Base-by-base conservation (phyloP, 92 coral and sea anemone species). In the Epizoanthus rinbou region DNA sequence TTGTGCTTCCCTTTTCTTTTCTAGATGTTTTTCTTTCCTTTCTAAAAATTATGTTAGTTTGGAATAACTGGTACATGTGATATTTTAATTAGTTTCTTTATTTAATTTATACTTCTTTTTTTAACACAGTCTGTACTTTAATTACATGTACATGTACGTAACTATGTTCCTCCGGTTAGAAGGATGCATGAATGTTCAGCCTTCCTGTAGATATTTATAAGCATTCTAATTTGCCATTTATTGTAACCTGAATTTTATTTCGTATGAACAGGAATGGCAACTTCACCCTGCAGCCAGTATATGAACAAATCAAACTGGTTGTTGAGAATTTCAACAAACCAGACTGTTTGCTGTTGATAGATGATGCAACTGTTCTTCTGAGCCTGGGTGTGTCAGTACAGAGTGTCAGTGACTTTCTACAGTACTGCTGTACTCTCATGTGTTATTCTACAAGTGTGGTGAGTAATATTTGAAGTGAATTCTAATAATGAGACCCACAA, bases 201-300 rank as follows among this genome's bases (percentile, higher is more conserved):
- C 31, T 2, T 28, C 31, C 31, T 28, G 31, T 2, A 28, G 31
- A 28, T 2, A 28, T 28, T 28, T 28, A 28, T 28, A 28, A 28
- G 31, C 31, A 28, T 28, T 28, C 31, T 28, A 28, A 10, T 59
- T 37, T 22, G 13, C 18, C 8, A 37, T 8, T 18, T 19, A 41
- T 9, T 50, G 8, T 57, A 5, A 4, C 3, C 53, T 21, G 45
- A 28, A 21, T 3, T 54, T 35, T 52, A 76, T 35, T 16, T 21
- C 76, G 70, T 52, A 18, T 33, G 65, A 43, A 39, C 75, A 96
- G 99, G 47, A 79, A 84, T 50, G 58, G 50, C 9, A 75, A 18
- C 28, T 96, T 94, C 57, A 90, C 92, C 22, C 94, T 96, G 35
- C 92, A 96, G 73, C 73, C 85, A 39, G 66, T 96, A 9, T 94